Evolutionary conservation across 2,888 invertebrate species (phyloP).

Genomic region (Polydrusus pterygomalis): DNA sequence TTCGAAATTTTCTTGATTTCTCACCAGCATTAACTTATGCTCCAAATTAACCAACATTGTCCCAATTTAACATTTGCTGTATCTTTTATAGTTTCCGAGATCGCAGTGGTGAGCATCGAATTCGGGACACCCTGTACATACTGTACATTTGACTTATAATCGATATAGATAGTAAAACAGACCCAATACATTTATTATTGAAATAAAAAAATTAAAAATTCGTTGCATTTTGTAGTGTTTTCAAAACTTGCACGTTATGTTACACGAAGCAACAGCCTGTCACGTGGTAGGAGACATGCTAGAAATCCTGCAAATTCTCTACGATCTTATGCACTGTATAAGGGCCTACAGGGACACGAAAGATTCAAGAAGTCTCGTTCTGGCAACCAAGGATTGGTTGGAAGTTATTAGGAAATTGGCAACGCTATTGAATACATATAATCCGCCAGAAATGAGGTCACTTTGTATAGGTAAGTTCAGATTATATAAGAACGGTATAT

Average conservation of each 20-base stretch:
- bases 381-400: conserved; percentile 89
- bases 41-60: too few species aligned
- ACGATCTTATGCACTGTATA: conserved; percentile 82
- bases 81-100: too few species aligned
- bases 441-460: conserved; percentile 88
- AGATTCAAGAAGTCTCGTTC: conserved; percentile 79
- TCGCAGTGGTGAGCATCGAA: too few species aligned
- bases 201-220: too few species aligned
- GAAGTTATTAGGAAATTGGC: conserved; percentile 91
- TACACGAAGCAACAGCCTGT: conserved; percentile 94
- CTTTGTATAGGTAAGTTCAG: conserved; percentile 81
- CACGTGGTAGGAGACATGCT: conserved; percentile 89
- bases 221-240: conserved; percentile 79
- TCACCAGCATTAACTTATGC: too few species aligned
- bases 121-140: too few species aligned
- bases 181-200: too few species aligned
- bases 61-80: too few species aligned
- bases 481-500: background rate
- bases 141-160: too few species aligned
- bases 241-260: conserved; percentile 93
- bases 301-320: conserved; percentile 86
- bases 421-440: conserved; percentile 91
- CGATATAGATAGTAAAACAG: too few species aligned
- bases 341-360: conserved; percentile 80
- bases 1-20: too few species aligned